Percentiles rank a stretch among this genome's conserved stretches.
These are phyloP conservation scores for Clarias magur DNA, from an alignment of 2,113 vertebrate species.

Conservation along the genomic window DNA sequence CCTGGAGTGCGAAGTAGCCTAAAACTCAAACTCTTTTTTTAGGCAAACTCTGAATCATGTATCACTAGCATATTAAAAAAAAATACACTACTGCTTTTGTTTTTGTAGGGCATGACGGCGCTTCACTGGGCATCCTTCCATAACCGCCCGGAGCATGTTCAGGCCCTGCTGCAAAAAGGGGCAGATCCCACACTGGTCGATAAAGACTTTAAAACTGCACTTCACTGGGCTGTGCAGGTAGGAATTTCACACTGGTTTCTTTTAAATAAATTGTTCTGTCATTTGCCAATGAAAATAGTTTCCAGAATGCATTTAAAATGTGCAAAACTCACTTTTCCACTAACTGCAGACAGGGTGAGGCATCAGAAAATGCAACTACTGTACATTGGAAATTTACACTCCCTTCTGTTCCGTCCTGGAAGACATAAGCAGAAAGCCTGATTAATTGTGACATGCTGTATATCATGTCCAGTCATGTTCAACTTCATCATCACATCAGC, in stretches of 20 bases:
- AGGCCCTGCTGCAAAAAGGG: conserved; percentile 81
- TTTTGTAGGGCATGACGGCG: conserved; percentile 83
- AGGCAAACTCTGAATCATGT: too few relatives aligned
- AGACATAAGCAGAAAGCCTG: background rate
- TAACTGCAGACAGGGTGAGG: background rate
- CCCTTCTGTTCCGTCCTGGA: background rate
- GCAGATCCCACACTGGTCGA: conserved; percentile 84
- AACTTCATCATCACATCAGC: background rate
- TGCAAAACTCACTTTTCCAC: background rate
- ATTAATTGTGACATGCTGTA: background rate
- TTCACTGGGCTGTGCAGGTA: conserved; percentile 91
- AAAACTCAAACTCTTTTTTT: too few relatives aligned
- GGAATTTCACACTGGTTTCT: accelerated
- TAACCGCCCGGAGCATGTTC: conserved; percentile 81
- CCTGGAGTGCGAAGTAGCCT: too few relatives aligned
- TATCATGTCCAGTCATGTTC: background rate
- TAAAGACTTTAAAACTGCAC: conserved; percentile 86
- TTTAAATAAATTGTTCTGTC: background rate
- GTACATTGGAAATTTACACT: background rate
- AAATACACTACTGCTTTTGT: background rate
- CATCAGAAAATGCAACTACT: background rate
- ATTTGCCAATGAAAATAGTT: background rate
- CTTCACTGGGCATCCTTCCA: conserved; percentile 91
- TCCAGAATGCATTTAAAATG: background rate
- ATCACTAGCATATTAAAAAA: background rate